Conservation (phyloP, 2,797 vertebrate species). For the Gorsachius magnificus region DNA sequence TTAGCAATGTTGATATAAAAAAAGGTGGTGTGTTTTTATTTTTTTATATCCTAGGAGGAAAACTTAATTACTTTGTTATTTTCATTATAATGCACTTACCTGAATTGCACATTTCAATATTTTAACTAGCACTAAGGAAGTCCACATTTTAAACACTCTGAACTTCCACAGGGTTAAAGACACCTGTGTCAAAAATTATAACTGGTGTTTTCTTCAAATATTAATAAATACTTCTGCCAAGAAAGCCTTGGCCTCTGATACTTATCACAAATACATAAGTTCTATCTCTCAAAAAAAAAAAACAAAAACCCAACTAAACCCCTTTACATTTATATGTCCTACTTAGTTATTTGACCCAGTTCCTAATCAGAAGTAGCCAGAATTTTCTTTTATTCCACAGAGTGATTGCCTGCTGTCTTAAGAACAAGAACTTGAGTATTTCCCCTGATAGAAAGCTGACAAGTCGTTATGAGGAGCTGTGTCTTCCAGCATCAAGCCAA, state of each 20-base stretch:
- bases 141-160: background rate
- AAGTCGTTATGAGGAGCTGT: slow-evolving; percentile 11
- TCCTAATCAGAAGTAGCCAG: slow-evolving; percentile 50
- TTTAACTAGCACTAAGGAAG: background rate
- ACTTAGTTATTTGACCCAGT: slow-evolving; percentile 63
- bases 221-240: background rate
- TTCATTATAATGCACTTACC: background rate
- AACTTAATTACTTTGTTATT: background rate
- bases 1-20: background rate
- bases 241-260: background rate
- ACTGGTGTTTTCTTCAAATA: background rate
- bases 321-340: slow-evolving; percentile 21
- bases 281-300: background rate
- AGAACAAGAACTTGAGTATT: slow-evolving; percentile 3
- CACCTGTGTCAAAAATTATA: background rate
- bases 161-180: background rate
- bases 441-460: slow-evolving; percentile 30
- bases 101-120: background rate
- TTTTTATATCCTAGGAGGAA: background rate
- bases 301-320: background rate
- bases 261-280: background rate
- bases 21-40: background rate
- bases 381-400: slow-evolving; percentile 37
- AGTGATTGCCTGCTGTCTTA: background rate
- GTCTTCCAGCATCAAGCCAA: background rate